Evolutionary conservation across 2,888 invertebrate species (phyloP).

Genomic region (Sialis fuliginosa): DNA sequence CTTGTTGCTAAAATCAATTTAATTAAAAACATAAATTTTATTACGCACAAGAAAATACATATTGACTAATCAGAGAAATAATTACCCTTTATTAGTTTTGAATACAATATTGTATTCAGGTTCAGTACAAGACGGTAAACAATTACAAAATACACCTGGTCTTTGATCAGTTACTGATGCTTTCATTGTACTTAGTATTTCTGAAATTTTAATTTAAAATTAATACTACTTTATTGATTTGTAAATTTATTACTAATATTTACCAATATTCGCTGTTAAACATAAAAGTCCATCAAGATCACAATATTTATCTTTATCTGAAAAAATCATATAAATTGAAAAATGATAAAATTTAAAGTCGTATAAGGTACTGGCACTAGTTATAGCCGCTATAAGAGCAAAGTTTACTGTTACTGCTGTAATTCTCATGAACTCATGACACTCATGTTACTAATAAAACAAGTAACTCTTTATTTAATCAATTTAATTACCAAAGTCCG

Average conservation of each 20-base stretch:
- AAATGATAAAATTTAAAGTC: too few species aligned
- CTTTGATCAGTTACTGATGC: slow-evolving; percentile 11
- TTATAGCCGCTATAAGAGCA: too few species aligned
- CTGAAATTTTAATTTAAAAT: slow-evolving; percentile 14
- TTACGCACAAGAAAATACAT: neutral
- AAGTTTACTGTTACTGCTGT: too few species aligned
- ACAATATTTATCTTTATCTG: slow-evolving; percentile 29
- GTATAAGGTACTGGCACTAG: too few species aligned
- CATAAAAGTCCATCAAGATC: slow-evolving; percentile 35
- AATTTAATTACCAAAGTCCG: too few species aligned
- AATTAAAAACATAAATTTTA: neutral
- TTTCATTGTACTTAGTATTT: slow-evolving; percentile 25
- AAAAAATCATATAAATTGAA: slow-evolving; percentile 16
- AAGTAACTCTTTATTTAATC: too few species aligned
- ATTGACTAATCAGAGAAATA: slow-evolving; percentile 6
- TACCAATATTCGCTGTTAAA: slow-evolving; percentile 29
- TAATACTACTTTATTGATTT: neutral
- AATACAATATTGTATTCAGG: slow-evolving; percentile 34
- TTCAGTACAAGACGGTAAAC: slow-evolving; percentile 41
- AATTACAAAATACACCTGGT: slow-evolving; percentile 27
- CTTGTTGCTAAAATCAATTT: neutral
- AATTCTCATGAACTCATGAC: too few species aligned
- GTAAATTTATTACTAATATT: slow-evolving; percentile 9
- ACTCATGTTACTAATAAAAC: too few species aligned
- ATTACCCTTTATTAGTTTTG: slow-evolving; percentile 10